Base-by-base conservation (phyloP, 2,888 invertebrate species). In the Lobophora halterata region DNA sequence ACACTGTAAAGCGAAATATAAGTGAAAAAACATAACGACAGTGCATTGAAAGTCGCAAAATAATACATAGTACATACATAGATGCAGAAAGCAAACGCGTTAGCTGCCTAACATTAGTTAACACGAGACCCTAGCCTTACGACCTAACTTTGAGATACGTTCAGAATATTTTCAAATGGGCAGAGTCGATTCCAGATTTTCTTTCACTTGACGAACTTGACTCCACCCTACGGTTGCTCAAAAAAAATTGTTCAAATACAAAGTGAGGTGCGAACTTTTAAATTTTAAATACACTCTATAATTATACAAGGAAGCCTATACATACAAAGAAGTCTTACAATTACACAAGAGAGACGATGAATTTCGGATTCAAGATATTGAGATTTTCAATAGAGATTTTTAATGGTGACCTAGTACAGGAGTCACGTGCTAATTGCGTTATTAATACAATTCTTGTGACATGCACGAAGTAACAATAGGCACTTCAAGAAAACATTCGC, bases 21-120 rank as follows among this genome's bases (percentile, higher is more conserved):
- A 55, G 56, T 46, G 57, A 52, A 43, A 55, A 57, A 68, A 59
- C 64, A 66, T 65, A 72, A 64, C 34, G 72, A 67, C 67, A 65
- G 66, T 61, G 61, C 50, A 58, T 11, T 34, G 33, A 28, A 32
- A 29, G 24, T 31, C 33, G 41, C 29, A 44, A 46, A 27, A 46
- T 40, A 31, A 35, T 19, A 19, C 6, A 30, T 25, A 25, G 26
- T 28, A 30, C 14, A 16, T 9, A 10, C 8, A 61, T 54, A 65
- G 63, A 63, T 68, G 79, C 79, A 65, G 68, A 61, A 80, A 83
- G 83, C 83, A 71, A 78, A 69, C 69, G 78, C 74, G 73, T 75
- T 73, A 81, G 71, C 75, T 75, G 75, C 72, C 77, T 85, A 82
- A 75, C 68, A 83, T 73, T 85, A 85, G 79, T 75, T 81, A 86